Evolutionary conservation across 2,113 vertebrate species (phyloP), one percentile per base, ranked within the genome.

Genomic region (Microtus ochrogaster): DNA sequence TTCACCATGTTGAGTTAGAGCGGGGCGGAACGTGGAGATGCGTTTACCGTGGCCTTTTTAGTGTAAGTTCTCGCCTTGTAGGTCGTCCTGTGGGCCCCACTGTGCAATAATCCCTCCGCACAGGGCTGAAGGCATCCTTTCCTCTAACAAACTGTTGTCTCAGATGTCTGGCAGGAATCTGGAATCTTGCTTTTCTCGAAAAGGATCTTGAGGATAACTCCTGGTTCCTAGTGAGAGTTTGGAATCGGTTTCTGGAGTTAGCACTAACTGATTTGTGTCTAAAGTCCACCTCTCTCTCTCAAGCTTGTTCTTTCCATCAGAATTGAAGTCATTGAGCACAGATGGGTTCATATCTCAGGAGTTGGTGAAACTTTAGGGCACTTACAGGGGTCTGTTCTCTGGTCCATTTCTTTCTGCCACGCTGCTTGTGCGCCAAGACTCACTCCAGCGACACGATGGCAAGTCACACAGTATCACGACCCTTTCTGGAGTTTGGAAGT

Each of bases 21-120:
- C 85, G 94, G 92, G 96, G 96, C 85, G 24, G 74, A 89, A 52
- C 94, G 41, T 66, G 63, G 90, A 76, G 91, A 44, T 85, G 81
- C 95, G 82, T 88, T 96, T 95, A 94, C 91, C 79, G 97, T 97
- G 97, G 97, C 97, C 97, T 97, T 97, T 95, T 96, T 86, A 7
- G 26, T 84, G 76, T 92, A 76, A 94, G 82, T 88, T 97, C 94
- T 95, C 39, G 63, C 95, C 95, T 96, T 91, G 94, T 90, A 95
- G 95, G 26, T 92, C 72, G 85, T 96, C 92, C 95, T 82, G 17
- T 72, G 94, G 94, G 94, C 94, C 97, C 95, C 95, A 91, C 97
- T 96, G 97, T 98, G 97, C 94, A 97, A 83, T 98, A 94, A 96
- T 61, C 92, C 79, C 91, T 49, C 66, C 58, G 61, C 94, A 47